These are phyloP conservation scores for Amphimedon queenslandica DNA, from an alignment of 37 sponge, comb jelly and placozoan genomes.

Conservation along the genomic window DNA sequence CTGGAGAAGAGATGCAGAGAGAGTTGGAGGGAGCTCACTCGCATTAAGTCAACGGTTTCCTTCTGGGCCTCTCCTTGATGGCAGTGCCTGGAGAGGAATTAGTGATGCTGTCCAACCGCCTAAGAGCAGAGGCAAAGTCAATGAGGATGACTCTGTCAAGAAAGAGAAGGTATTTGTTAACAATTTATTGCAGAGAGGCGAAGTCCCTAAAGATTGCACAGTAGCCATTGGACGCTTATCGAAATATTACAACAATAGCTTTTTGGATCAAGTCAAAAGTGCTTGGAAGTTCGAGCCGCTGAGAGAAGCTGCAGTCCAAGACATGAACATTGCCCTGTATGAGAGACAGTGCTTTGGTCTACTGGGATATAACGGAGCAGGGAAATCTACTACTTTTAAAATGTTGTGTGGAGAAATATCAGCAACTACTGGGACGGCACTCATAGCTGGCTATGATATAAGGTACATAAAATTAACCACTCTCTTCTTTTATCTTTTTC, in stretches of 20 bases:
- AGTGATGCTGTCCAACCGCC: too few species aligned
- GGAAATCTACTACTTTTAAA: slow-evolving; percentile 82
- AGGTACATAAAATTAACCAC: background rate
- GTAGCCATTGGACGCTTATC: background rate
- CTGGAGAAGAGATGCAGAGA: background rate
- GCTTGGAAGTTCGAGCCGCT: background rate
- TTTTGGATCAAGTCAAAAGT: background rate
- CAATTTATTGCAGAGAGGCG: background rate
- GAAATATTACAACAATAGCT: background rate
- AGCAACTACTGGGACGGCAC: slow-evolving; percentile 58
- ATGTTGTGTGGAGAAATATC: slow-evolving; percentile 83
- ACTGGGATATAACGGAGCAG: slow-evolving; percentile 84
- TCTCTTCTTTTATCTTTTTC: background rate
- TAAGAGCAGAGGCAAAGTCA: too few species aligned
- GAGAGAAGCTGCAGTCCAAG: background rate
- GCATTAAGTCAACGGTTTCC: background rate
- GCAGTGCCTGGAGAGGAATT: background rate
- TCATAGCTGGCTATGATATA: slow-evolving; percentile 74
- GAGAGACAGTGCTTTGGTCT: slow-evolving; percentile 84
- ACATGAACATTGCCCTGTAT: background rate
- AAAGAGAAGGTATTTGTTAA: background rate
- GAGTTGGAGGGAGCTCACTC: background rate
- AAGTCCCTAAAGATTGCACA: background rate
- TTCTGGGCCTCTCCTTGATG: background rate
- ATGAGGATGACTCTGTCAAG: background rate